phyloP scores from a whole-genome alignment of 2,113 vertebrate genomes.

The Lutjanus erythropterus region DNA sequence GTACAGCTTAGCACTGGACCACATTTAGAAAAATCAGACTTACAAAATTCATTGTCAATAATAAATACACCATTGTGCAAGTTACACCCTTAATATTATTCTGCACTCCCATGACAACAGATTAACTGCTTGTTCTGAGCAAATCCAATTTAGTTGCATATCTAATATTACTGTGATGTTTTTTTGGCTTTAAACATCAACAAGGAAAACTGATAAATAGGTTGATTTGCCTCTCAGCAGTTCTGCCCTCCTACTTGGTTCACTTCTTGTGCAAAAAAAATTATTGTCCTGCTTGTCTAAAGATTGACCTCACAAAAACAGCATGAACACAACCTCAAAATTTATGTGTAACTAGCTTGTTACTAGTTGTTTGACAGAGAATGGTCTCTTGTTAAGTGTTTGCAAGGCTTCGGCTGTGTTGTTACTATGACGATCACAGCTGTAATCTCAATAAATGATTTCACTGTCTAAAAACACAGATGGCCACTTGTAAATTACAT shows the following conservation, averaged over 20 bases:
- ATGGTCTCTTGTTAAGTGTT: conserved; percentile 27
- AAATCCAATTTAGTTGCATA: conserved; percentile 40
- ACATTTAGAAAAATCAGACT: conserved; percentile 34
- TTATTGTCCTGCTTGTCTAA: neutral
- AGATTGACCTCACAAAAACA: conserved; percentile 9
- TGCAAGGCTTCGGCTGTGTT: conserved; percentile 35
- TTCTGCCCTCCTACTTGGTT: neutral
- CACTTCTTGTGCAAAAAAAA: neutral
- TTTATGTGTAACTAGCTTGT: neutral
- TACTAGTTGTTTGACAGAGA: conserved; percentile 1
- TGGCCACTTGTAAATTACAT: conserved; percentile 53
- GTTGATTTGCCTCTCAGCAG: neutral
- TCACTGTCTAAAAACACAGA: conserved; percentile 48
- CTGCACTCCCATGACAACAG: conserved; percentile 8
- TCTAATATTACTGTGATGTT: conserved; percentile 6
- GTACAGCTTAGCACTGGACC: conserved; percentile 32
- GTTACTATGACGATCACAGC: conserved; percentile 40
- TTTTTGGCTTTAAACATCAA: conserved; percentile 23
- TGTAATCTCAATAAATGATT: conserved; percentile 46
- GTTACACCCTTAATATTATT: conserved; percentile 18
- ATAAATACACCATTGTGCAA: conserved; percentile 30
- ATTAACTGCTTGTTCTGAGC: conserved; percentile 20
- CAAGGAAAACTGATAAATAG: neutral
- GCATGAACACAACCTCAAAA: neutral
- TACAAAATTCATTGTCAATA: conserved; percentile 34